Conservation (phyloP, 2,888 invertebrate genomes). For the Euplagia quadripunctaria region DNA sequence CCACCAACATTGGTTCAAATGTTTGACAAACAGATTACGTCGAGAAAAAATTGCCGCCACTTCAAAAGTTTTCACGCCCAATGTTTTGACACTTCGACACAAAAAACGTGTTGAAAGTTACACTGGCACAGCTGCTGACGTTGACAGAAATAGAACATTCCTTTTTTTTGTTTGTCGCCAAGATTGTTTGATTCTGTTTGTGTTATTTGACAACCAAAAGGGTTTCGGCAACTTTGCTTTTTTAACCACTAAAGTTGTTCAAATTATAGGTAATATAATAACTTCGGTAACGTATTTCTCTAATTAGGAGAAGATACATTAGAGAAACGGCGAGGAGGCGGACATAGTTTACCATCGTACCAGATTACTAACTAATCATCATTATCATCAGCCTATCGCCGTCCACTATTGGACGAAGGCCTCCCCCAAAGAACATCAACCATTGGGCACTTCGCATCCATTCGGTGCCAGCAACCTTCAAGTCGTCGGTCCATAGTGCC, state of each 20-base stretch:
- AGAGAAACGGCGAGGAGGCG: no score
- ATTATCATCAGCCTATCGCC: no score
- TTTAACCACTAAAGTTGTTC: not conserved
- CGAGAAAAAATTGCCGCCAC: conserved; percentile 26
- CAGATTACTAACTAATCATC: no score
- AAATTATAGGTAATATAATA: no score
- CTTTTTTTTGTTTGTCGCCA: conserved; percentile 22
- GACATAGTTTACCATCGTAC: no score
- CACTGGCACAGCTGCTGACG: conserved; percentile 40
- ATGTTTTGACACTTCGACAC: conserved; percentile 46
- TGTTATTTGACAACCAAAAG: not conserved
- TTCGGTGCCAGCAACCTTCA: no score
- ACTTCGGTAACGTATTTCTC: no score
- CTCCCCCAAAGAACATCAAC: no score
- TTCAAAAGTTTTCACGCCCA: conserved; percentile 38
- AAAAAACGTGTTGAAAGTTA: conserved; percentile 39
- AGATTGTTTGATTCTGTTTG: conserved; percentile 11
- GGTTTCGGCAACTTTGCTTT: not conserved
- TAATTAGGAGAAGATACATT: no score
- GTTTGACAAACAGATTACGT: conserved; percentile 19
- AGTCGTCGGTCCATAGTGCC: no score
- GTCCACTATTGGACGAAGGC: no score
- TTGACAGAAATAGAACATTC: conserved; percentile 37
- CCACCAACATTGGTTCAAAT: conserved; percentile 12
- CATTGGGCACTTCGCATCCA: no score